Percentiles rank a stretch among this genome's conserved stretches.
Evolutionary conservation across 2,113 vertebrate species (phyloP).

Genomic region (Mungos mungo): DNA sequence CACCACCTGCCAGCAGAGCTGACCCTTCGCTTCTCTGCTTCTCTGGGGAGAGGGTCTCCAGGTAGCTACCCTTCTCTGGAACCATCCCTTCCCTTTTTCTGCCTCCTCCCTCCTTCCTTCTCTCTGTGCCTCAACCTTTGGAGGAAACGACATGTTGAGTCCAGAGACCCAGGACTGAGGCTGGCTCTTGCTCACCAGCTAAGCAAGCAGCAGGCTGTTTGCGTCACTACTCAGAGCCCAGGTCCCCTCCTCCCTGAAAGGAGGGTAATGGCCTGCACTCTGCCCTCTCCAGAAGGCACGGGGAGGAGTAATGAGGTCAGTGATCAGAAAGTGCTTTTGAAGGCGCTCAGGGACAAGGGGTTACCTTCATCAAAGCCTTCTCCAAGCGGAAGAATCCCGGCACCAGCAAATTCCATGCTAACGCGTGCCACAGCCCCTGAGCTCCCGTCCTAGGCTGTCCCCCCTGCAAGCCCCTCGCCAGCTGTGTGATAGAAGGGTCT

Average conservation of each 20-base stretch:
- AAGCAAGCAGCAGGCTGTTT: not conserved
- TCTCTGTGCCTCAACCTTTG: not conserved
- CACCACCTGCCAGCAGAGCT: too few species aligned
- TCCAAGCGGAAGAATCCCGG: not conserved
- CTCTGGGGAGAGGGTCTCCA: not conserved
- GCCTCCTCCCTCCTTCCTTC: not conserved
- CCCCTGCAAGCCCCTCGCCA: not conserved
- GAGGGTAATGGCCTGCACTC: not conserved
- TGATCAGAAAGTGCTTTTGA: not conserved
- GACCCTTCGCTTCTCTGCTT: not conserved
- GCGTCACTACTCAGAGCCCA: not conserved
- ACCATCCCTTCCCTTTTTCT: not conserved
- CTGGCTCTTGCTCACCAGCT: not conserved
- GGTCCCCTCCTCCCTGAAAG: not conserved
- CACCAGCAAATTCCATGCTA: not conserved
- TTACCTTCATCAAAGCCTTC: not conserved
- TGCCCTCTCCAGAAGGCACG: not conserved
- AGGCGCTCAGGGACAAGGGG: not conserved
- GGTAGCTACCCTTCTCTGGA: not conserved
- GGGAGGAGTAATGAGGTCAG: not conserved
- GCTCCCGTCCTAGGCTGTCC: constrained; percentile 36
- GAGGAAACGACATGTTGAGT: not conserved
- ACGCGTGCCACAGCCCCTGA: not conserved
- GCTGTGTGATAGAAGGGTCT: constrained; percentile 18
- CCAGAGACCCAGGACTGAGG: not conserved